phyloP scores from a whole-genome alignment of 2,888 invertebrate species.

The Cremastinae sp. region DNA sequence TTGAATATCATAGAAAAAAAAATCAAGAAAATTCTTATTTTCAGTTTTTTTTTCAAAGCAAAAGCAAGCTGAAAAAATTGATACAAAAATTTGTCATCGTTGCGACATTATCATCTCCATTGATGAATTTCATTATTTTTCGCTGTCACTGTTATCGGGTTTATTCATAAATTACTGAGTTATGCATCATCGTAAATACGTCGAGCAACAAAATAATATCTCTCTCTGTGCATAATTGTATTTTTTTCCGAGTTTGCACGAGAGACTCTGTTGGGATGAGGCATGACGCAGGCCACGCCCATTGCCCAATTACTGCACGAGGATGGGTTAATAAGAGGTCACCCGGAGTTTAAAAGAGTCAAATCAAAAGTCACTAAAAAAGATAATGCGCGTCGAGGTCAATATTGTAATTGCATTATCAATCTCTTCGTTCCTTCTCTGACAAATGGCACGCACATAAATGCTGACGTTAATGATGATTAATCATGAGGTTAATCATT shows the following conservation, averaged over 20 bases:
- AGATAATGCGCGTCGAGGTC: conserved; percentile 47
- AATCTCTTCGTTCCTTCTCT: conserved; percentile 16
- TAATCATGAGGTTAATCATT: conserved; percentile 3
- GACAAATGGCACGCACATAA: conserved; percentile 32
- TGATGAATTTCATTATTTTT: too few species aligned
- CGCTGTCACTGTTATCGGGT: background rate
- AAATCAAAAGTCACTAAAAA: conserved; percentile 57
- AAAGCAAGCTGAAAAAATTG: too few species aligned
- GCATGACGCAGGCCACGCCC: conserved; percentile 49
- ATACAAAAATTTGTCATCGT: background rate
- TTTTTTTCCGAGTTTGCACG: background rate
- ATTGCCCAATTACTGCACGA: conserved; percentile 57
- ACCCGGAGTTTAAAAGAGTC: conserved; percentile 55
- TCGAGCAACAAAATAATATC: background rate
- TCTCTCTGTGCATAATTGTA: background rate
- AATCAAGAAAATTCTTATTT: too few species aligned
- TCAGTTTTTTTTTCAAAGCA: too few species aligned
- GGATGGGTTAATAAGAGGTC: conserved; percentile 56
- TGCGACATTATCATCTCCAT: background rate
- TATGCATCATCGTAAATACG: background rate
- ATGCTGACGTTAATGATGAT: conserved; percentile 13
- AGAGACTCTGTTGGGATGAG: background rate
- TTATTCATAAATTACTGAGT: conserved; percentile 1
- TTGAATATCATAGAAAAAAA: background rate
- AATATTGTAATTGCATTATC: conserved; percentile 54